Percentiles rank a stretch among this genome's conserved stretches.
These are phyloP conservation scores for Ylistrum balloti DNA, from an alignment of 1,140 invertebrate species.

Conservation along the genomic window DNA sequence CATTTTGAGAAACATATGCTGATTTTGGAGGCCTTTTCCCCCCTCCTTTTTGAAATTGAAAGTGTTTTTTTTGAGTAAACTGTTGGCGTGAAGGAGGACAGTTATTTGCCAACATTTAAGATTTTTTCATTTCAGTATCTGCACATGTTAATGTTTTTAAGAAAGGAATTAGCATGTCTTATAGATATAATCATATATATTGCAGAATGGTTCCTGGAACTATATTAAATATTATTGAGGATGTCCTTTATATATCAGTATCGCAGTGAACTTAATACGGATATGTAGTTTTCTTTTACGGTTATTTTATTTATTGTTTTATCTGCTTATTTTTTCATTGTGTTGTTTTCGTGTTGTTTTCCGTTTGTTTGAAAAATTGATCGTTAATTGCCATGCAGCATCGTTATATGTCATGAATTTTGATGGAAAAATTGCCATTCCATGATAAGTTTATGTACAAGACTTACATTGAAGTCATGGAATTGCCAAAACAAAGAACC, in stretches of 20 bases:
- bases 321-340: background rate
- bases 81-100: conserved; percentile 13
- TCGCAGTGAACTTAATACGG: background rate
- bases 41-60: conserved; percentile 33
- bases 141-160: conserved; percentile 35
- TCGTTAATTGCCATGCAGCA: background rate
- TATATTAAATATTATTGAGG: conserved; percentile 27
- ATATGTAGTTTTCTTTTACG: background rate
- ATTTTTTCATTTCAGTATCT: background rate
- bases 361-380: conserved; percentile 22
- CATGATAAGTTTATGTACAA: background rate
- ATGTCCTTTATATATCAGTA: background rate
- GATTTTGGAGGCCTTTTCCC: conserved; percentile 25
- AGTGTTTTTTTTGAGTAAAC: conserved; percentile 17
- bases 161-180: conserved; percentile 37
- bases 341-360: conserved; percentile 4
- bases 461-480: background rate
- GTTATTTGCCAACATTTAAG: background rate
- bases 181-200: background rate
- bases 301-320: conserved; percentile 41
- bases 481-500: conserved; percentile 37
- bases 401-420: background rate
- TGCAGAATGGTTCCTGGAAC: background rate
- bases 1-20: background rate
- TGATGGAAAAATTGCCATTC: conserved; percentile 25